Evolutionary conservation across 2,113 vertebrate genomes (phyloP).

Genomic region (Sapajus apella): DNA sequence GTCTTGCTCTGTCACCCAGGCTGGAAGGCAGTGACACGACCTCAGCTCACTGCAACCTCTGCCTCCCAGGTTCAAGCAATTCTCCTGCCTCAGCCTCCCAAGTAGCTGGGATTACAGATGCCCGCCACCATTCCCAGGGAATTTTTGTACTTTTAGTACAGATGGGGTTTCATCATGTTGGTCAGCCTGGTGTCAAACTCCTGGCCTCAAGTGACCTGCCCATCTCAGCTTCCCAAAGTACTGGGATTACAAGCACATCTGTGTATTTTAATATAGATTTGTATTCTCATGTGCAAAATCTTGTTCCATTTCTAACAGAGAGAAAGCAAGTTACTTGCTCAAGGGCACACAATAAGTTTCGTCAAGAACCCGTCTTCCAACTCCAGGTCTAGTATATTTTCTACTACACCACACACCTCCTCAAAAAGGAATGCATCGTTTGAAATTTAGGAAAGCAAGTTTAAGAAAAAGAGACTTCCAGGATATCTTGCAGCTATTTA

Average conservation of each 20-base stretch:
- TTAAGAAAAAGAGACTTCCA: not conserved
- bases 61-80: no score
- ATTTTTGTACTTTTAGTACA: no score
- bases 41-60: no score
- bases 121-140: no score
- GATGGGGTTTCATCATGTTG: no score
- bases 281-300: not conserved
- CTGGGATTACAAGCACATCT: not conserved
- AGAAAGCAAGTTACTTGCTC: not conserved
- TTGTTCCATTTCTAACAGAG: not conserved
- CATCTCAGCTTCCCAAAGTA: no score
- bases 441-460: not conserved
- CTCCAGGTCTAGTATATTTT: not conserved
- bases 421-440: not conserved
- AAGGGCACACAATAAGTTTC: not conserved
- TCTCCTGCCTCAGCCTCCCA: no score
- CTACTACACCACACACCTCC: not conserved
- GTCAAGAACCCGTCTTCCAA: not conserved
- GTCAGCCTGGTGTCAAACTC: no score
- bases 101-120: no score
- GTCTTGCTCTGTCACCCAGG: no score
- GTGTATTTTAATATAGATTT: not conserved
- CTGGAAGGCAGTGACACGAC: no score
- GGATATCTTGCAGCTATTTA: not conserved
- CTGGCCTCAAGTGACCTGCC: no score